Evolutionary conservation across 2,888 invertebrate species (phyloP).

Genomic region (Cerceris rybyensis): DNA sequence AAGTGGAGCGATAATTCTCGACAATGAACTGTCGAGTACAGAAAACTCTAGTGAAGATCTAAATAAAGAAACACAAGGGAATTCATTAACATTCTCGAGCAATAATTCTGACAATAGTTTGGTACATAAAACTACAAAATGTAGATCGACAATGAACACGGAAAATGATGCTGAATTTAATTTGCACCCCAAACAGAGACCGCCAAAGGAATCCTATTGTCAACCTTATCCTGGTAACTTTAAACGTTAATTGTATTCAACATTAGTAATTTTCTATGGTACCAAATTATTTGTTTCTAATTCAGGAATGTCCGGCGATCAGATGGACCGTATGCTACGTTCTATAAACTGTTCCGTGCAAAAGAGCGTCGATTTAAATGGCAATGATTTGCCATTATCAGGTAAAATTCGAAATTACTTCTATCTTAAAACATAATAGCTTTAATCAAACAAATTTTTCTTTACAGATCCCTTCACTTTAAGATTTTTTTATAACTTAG

Average conservation of each 20-base stretch:
- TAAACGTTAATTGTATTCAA: neutral
- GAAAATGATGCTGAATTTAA: conserved; percentile 33
- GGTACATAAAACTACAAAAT: conserved; percentile 21
- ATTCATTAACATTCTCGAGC: conserved; percentile 16
- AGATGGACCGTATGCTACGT: conserved; percentile 64
- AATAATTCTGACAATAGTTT: conserved; percentile 16
- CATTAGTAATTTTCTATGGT: neutral
- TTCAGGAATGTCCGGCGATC: conserved; percentile 24
- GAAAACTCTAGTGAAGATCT: conserved; percentile 25
- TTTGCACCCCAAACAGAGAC: conserved; percentile 29
- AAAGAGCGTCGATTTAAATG: conserved; percentile 82
- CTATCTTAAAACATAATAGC: neutral
- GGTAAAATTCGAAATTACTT: conserved; percentile 76
- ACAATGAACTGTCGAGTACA: conserved; percentile 11
- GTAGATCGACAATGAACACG: conserved; percentile 14
- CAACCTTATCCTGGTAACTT: conserved; percentile 36
- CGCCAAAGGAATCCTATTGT: conserved; percentile 34
- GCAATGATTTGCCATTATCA: conserved; percentile 84
- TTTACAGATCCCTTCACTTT: conserved; percentile 84
- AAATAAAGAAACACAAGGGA: conserved; percentile 28
- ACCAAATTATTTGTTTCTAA: conserved; percentile 1
- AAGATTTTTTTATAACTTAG: conserved; percentile 87
- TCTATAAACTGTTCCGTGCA: conserved; percentile 74
- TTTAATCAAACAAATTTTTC: conserved; percentile 65
- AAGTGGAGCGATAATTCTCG: conserved; percentile 13